Conservation (phyloP, 2,888 invertebrate species). For the Cetonia aurata region DNA sequence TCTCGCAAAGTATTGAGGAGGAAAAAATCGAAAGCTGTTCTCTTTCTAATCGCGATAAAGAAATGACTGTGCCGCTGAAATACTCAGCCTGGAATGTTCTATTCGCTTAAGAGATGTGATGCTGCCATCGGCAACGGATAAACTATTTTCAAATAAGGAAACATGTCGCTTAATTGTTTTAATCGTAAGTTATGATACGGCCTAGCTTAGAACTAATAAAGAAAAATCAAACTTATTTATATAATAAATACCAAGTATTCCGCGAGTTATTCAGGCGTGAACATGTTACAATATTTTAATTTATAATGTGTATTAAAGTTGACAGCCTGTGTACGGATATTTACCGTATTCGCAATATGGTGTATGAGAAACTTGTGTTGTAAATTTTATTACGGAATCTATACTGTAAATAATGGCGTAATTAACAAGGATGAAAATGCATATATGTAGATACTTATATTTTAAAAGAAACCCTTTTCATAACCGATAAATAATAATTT, state of each 20-base stretch:
- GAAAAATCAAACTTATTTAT: constrained; percentile 20
- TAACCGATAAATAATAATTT: no score
- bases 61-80: constrained; percentile 16
- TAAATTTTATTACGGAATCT: constrained; percentile 16
- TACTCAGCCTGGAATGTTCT: constrained; percentile 9
- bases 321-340: constrained; percentile 12
- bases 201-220: constrained; percentile 6
- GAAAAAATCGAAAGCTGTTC: constrained; percentile 23
- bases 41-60: constrained; percentile 20
- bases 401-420: constrained; percentile 21
- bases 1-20: constrained; percentile 2
- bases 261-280: constrained; percentile 36
- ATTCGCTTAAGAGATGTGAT: constrained; percentile 18
- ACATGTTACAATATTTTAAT: constrained; percentile 36
- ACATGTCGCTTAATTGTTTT: constrained; percentile 36
- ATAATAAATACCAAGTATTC: constrained; percentile 32
- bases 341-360: not conserved
- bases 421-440: not conserved
- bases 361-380: constrained; percentile 9
- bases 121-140: constrained; percentile 7
- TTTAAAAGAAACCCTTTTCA: no score
- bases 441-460: constrained; percentile 7
- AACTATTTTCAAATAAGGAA: constrained; percentile 36
- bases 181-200: constrained; percentile 10
- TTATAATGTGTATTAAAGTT: constrained; percentile 22